These are phyloP conservation scores for Cantharis rustica DNA, from an alignment of 2,888 invertebrate species.

Conservation along the genomic window DNA sequence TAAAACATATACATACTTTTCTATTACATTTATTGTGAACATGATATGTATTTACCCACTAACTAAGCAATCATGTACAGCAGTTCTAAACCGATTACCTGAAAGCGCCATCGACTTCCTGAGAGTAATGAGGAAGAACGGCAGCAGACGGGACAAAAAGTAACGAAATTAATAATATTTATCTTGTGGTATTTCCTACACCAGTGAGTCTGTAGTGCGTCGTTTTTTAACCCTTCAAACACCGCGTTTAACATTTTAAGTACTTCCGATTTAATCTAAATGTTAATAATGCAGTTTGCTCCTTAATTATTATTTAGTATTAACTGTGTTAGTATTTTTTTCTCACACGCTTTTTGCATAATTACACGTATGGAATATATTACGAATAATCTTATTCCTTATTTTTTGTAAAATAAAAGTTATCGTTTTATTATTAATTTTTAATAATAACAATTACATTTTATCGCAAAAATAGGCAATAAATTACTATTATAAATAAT, in stretches of 20 bases:
- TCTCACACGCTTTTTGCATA: slow-evolving; percentile 9
- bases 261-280: not conserved
- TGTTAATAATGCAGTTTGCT: not conserved
- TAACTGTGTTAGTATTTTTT: not conserved
- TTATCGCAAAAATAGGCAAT: not conserved
- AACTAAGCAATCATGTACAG: not conserved
- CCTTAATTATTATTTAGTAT: not conserved
- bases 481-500: not conserved
- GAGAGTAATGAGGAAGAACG: not conserved
- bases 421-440: not conserved
- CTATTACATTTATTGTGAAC: not conserved
- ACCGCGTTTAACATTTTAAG: not conserved
- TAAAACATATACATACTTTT: not conserved
- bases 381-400: not conserved
- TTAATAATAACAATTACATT: not conserved
- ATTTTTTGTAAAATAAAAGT: not conserved
- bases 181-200: not conserved
- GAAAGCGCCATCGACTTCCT: not conserved
- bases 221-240: not conserved
- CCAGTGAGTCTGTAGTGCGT: not conserved
- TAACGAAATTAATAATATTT: not conserved
- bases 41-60: not conserved
- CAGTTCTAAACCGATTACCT: not conserved
- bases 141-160: not conserved
- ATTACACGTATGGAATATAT: not conserved